phyloP scores from a whole-genome alignment of 2,888 invertebrate species.

The Catocala fraxini region DNA sequence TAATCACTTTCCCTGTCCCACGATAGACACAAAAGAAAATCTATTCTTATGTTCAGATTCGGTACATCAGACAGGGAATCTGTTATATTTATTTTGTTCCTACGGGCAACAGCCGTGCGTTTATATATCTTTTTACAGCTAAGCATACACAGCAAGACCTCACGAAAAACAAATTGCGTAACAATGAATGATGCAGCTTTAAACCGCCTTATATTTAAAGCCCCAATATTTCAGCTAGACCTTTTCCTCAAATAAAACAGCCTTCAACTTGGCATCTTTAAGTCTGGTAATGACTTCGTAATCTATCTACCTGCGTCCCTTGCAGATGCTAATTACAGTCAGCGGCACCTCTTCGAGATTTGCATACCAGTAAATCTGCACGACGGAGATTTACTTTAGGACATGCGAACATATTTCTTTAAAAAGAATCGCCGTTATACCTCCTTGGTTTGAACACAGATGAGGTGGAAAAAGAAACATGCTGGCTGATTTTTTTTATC shows the following conservation, averaged over 20 bases:
- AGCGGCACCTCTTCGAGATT: conserved; percentile 59
- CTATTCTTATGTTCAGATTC: too few species aligned
- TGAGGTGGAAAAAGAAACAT: conserved; percentile 9
- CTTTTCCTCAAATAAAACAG: conserved; percentile 8
- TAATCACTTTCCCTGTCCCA: too few species aligned
- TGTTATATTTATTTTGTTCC: too few species aligned
- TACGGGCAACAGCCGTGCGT: too few species aligned
- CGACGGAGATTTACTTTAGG: conserved; percentile 58
- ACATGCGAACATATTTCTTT: conserved; percentile 65
- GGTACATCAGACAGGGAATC: too few species aligned
- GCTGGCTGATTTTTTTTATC: neutral
- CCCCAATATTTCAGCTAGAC: neutral
- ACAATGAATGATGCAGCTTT: too few species aligned
- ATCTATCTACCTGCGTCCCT: conserved; percentile 45
- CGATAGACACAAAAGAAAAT: too few species aligned
- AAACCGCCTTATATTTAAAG: too few species aligned
- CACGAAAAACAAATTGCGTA: too few species aligned
- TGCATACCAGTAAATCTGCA: conserved; percentile 67
- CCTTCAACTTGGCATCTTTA: conserved; percentile 24
- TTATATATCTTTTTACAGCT: too few species aligned
- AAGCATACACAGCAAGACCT: too few species aligned
- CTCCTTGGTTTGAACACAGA: conserved; percentile 28
- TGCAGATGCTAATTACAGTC: conserved; percentile 63
- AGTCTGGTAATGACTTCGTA: conserved; percentile 51
- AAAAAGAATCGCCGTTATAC: conserved; percentile 60